phyloP scores from a whole-genome alignment of 2,888 invertebrate genomes.

The Camptogramma bilineatum region DNA sequence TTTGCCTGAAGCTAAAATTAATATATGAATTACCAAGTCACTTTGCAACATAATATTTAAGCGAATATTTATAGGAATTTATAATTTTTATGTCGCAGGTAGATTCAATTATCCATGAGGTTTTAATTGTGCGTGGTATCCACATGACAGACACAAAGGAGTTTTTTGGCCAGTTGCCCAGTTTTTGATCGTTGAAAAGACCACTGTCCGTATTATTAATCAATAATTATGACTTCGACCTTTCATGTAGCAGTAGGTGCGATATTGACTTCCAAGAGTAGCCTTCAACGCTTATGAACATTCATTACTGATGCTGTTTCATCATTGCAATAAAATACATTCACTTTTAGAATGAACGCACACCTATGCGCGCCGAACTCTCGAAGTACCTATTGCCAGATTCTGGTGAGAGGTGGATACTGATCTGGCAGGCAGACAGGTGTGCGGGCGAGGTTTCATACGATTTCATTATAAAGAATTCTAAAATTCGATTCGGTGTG shows the following conservation, averaged over 20 bases:
- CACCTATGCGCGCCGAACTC: too few relatives aligned
- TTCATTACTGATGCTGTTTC: neutral
- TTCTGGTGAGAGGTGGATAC: too few relatives aligned
- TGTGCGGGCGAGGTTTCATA: too few relatives aligned
- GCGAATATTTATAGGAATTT: neutral
- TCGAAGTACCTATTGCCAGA: too few relatives aligned
- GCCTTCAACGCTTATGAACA: neutral
- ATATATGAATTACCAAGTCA: constrained; percentile 41
- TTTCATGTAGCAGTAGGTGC: neutral
- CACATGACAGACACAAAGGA: neutral
- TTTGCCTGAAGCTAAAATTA: constrained; percentile 58
- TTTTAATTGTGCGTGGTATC: neutral
- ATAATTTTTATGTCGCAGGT: neutral
- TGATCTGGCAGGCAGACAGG: too few relatives aligned
- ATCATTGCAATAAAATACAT: neutral
- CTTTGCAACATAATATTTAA: neutral
- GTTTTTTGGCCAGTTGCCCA: neutral
- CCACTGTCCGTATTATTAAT: neutral
- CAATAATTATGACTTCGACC: neutral
- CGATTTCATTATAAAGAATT: too few relatives aligned
- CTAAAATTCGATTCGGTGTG: too few relatives aligned
- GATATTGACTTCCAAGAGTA: neutral
- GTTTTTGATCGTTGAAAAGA: neutral
- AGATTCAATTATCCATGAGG: neutral
- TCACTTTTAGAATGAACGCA: neutral